Base-by-base conservation (phyloP, 2,888 invertebrate species). In the Conchocele bisecta region DNA sequence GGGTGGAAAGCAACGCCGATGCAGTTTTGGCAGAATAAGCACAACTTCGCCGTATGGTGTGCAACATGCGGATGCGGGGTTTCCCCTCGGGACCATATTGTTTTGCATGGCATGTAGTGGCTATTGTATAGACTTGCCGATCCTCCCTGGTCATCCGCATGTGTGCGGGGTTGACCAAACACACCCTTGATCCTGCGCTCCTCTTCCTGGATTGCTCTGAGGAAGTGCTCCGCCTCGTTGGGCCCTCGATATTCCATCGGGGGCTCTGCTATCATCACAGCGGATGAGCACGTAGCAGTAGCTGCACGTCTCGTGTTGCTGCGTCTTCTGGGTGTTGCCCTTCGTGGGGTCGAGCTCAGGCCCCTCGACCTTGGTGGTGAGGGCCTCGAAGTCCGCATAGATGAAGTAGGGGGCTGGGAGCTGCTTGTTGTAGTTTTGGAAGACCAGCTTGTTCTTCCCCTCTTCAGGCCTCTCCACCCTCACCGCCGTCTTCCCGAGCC, bases 381-480 rank as follows among this genome's bases (percentile, higher is more conserved):
- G n/a, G n/a, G n/a, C 59, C 46, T 75, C 73, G 39, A 75, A 68
- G 50, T 75, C 63, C 24, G 73, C 68, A 41, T 75, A n/a, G n/a
- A n/a, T n/a, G n/a, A n/a, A n/a, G n/a, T n/a, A 74, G 2, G 58
- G 64, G 5, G 33, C 64, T 22, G 22, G 22, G 37, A 74, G 53
- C 35, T 59, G 53, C 39, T 65, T 73, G 51, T 64, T 51, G 24
- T 58, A 29, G 63, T 72, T 71, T 13, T 46, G 51, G 56, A 72
- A 72, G 28, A 2, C 13, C 6, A 72, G 63, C 24, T 6, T 54
- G 33, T 63, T 53, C 20, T 61, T 53, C 7, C 48, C 64, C 64
- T 42, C 50, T 46, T 33, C 13, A 50, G 70, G 57, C 63, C 56
- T n/a, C n/a, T 13, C 28, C 28, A 11, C 48, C 60, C 48, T 50